A percentile compares a stretch with the other conserved stretches of the same genome.
Evolutionary conservation across 1,140 invertebrate species (phyloP).

Genomic region (Ooceraea biroi): DNA sequence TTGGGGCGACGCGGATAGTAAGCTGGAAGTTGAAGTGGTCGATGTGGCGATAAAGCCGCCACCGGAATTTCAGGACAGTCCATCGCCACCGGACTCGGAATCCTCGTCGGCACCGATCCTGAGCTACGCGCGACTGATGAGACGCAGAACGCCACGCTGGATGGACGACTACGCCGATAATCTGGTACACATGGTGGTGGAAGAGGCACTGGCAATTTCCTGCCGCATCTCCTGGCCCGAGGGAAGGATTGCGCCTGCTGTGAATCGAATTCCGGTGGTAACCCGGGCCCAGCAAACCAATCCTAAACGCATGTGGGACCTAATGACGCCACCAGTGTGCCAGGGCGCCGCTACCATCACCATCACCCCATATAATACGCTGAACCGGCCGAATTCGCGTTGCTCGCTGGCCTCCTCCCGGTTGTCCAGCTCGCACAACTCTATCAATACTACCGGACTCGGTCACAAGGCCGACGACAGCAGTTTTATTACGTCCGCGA

Average conservation of each 20-base stretch:
- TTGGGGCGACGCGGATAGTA: conserved; percentile 85
- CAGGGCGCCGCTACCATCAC: conserved; percentile 84
- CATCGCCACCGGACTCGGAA: conserved; percentile 83
- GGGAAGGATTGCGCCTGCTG: conserved; percentile 75
- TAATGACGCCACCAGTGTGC: conserved; percentile 88
- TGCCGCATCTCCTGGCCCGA: conserved; percentile 84
- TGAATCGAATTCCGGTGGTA: conserved; percentile 64
- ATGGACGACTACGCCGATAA: conserved; percentile 80
- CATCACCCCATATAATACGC: conserved; percentile 85
- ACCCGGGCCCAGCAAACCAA: conserved; percentile 70
- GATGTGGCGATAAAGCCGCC: conserved; percentile 91
- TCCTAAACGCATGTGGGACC: conserved; percentile 88
- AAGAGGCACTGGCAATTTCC: conserved; percentile 82
- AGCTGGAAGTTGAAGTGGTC: conserved; percentile 83
- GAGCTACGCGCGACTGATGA: conserved; percentile 75
- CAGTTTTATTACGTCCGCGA: conserved; percentile 94
- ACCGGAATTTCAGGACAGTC: conserved; percentile 91
- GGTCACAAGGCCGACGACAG: conserved; percentile 92
- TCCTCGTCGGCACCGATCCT: conserved; percentile 80
- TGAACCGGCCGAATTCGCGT: conserved; percentile 89
- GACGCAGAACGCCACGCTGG: conserved; percentile 75
- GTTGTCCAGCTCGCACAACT: conserved; percentile 93
- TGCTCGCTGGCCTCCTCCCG: conserved; percentile 91
- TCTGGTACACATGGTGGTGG: conserved; percentile 80
- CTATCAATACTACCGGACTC: conserved; percentile 90